Conservation (phyloP, 35 echinoderm and acorn worm species). For the Lytechinus variegatus region DNA sequence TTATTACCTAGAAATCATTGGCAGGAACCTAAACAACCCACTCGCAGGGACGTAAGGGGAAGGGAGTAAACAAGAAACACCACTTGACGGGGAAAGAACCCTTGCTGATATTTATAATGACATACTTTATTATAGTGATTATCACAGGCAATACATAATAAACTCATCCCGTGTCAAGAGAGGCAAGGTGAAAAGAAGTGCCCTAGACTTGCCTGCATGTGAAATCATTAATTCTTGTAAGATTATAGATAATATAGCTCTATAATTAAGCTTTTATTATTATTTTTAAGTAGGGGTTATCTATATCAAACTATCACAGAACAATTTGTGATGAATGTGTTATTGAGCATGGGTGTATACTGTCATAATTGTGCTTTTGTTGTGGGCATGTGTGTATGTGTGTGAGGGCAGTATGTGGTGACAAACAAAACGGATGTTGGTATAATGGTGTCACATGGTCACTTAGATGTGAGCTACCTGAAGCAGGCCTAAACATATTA, state of each 20-base stretch:
- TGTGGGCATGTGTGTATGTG: conserved; percentile 1
- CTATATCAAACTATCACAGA: neutral
- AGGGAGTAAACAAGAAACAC: neutral
- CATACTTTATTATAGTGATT: neutral
- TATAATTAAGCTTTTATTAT: too few species aligned
- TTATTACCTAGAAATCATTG: neutral
- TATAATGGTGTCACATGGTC: too few species aligned
- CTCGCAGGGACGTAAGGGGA: neutral
- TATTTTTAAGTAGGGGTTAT: neutral
- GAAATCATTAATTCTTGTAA: too few species aligned
- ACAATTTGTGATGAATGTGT: neutral
- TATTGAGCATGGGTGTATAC: neutral
- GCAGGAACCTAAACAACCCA: neutral
- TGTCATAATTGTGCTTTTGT: neutral
- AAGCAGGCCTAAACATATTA: too few species aligned
- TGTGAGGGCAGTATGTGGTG: too few species aligned
- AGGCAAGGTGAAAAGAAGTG: neutral
- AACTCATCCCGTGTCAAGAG: neutral
- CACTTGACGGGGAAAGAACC: neutral
- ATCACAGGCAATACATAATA: neutral
- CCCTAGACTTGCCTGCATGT: neutral
- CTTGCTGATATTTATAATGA: neutral
- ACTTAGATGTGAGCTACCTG: too few species aligned
- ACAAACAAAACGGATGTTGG: too few species aligned
- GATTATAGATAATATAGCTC: neutral